Evolutionary conservation across 2,888 invertebrate species (phyloP), one percentile per base, ranked within the genome.

Genomic region (Linyphia triangularis): DNA sequence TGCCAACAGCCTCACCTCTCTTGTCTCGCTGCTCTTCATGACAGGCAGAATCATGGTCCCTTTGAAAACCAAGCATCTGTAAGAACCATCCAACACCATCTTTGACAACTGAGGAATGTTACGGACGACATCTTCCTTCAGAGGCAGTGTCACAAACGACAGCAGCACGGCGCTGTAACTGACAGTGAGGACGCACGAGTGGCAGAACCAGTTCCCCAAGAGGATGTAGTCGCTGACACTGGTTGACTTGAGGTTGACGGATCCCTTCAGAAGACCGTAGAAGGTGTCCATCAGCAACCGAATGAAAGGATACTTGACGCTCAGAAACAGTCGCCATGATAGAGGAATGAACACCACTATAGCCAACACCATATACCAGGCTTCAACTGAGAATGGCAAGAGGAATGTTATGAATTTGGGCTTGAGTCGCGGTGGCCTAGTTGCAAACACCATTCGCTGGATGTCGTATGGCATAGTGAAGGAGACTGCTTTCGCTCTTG

Each of bases 381-480:
- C 24, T 4, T 57, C 19, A 0, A 13, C 0, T 2, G 37, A 30
- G 57, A 81, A 81, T n/a, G 69, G 81, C 26, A 67, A n/a, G 1
- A 57, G 22, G 9, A 81, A 57, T 7, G 69, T 28, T 4, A 26
- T 13, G 3, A 67, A 30, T 37, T 61, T 75, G 3, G 75, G 81
- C 13, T 33, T 16, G 0, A 33, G 5, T 1, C 22, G 7, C 5
- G 69, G 69, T 16, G 24, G 22, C 16, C 57, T 57, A 1, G 69
- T 69, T 26, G 69, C 81, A 57, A 81, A 81, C 9, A 37, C 19
- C 9, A 22, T 33, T n/a, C 24, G 22, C 30, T 69, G 28, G 19
- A 69, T 51, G 37, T 37, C 69, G 4, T 81, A 69, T n/a, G 69
- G 69, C 2, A 19, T n/a, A 4, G 69, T 69, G 24, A 69, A 81